Conservation (phyloP, 2,797 vertebrate genomes). For the Mastacembelus armatus region DNA sequence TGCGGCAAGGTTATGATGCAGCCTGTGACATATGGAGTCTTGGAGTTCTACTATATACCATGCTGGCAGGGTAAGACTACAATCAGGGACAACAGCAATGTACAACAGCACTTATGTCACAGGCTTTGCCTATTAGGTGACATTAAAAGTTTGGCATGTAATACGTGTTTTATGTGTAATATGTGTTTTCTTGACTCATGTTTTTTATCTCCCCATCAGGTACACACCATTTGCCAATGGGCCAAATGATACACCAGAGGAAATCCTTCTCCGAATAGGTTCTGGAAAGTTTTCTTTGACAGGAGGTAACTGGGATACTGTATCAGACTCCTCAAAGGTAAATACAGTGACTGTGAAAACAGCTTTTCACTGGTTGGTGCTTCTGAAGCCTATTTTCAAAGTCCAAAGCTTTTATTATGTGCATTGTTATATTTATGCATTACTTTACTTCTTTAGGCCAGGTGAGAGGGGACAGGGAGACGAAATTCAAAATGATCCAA, state of each 20-base stretch:
- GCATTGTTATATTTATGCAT: too few relatives aligned
- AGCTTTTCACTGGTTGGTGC: neutral
- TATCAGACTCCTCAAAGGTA: slow-evolving; percentile 98
- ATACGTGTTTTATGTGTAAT: too few relatives aligned
- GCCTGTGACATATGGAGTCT: slow-evolving; percentile 99
- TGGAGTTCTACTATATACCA: slow-evolving; percentile 96
- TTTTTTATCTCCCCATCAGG: slow-evolving; percentile 70
- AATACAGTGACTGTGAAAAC: neutral
- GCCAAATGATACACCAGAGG: slow-evolving; percentile 96
- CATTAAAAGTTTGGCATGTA: too few relatives aligned
- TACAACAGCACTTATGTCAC: too few relatives aligned
- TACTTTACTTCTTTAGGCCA: too few relatives aligned
- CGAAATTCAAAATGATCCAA: too few relatives aligned
- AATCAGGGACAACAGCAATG: neutral
- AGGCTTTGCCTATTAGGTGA: too few relatives aligned
- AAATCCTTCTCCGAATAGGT: slow-evolving; percentile 95
- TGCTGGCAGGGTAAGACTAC: slow-evolving; percentile 94
- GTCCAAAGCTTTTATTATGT: too few relatives aligned
- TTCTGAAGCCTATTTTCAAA: neutral
- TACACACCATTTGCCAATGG: slow-evolving; percentile 98
- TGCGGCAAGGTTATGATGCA: slow-evolving; percentile 97
- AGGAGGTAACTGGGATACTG: slow-evolving; percentile 97
- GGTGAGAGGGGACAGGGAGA: too few relatives aligned
- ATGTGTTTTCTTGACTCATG: neutral
- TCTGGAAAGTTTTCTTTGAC: slow-evolving; percentile 96